Evolutionary conservation across 1,140 invertebrate genomes (phyloP), one percentile per base, ranked within the genome.

Genomic region (Philotrypesis tridentata): DNA sequence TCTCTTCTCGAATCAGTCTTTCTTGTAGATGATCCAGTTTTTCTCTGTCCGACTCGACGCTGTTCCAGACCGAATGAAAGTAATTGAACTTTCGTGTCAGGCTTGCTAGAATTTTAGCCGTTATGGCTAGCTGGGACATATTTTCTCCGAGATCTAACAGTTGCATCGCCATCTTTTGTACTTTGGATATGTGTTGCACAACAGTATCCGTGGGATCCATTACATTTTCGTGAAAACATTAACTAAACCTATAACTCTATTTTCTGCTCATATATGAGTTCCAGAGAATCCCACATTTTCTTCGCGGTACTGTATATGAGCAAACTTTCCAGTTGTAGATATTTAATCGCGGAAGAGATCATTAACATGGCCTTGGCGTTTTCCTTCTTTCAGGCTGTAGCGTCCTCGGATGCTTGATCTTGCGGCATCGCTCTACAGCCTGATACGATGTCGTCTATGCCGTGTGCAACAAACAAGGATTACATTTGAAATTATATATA

Each of bases 221-320:
- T 11, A 0, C 17, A 40, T 84, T 79, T 0, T 25, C 63, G 21
- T 86, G 82, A 63, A 86, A 86, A 0, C 43, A 61, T 40, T 85
- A 80, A 43, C 79, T 79, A 8, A 86, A 23, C 27, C 67, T 55
- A n/a, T 0, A 86, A 61, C 60, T 89, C 88, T 5, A 77, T 71
- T 74, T 77, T 79, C 9, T 83, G 84, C 61, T 84, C 82, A 33
- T 84, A 68, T 2, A 84, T 61, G 0, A 76, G 12, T 2, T 27
- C 21, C 0, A 85, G 33, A n/a, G 79, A 83, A 0, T 79, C 27
- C 84, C 85, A 84, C 84, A 84, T 86, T 12, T 85, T 65, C 8
- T 79, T 60, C 11, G 83, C 81, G 14, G 40, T 83, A 1, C 7
- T 31, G 40, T 75, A 85, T n/a, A 71, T 74, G 12, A 85, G 70